Evolutionary conservation across 2,888 invertebrate genomes (phyloP).

Genomic region (Ichneumoninae sp.): DNA sequence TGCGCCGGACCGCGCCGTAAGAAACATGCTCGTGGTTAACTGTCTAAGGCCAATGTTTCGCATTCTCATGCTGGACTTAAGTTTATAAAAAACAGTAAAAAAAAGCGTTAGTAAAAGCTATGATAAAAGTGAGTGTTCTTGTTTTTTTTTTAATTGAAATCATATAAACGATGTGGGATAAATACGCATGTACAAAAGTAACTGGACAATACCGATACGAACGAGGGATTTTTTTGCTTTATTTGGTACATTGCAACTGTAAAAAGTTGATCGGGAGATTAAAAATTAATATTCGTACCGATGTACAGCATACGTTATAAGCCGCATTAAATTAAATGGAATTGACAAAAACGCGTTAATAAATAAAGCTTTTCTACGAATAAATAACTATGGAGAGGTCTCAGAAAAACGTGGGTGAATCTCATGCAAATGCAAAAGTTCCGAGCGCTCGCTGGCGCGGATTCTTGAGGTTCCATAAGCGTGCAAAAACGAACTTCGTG

Average conservation of each 20-base stretch:
- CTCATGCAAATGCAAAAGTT: constrained; percentile 55
- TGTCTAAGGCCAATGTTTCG: constrained; percentile 7
- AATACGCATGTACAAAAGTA: constrained; percentile 47
- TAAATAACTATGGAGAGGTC: constrained; percentile 46
- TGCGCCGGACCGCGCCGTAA: constrained; percentile 38
- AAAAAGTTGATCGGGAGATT: neutral
- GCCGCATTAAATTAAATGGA: constrained; percentile 12
- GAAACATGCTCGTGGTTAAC: neutral
- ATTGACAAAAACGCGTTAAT: constrained; percentile 35
- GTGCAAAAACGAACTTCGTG: constrained; percentile 54
- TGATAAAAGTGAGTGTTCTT: constrained; percentile 43
- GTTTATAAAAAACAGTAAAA: constrained; percentile 42
- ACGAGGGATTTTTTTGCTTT: neutral
- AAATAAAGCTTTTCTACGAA: constrained; percentile 48
- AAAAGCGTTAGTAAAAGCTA: constrained; percentile 62
- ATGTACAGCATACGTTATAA: constrained; percentile 4
- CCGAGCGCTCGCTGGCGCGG: constrained; percentile 21
- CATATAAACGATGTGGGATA: constrained; percentile 36
- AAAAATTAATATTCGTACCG: constrained; percentile 1
- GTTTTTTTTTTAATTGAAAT: constrained; percentile 35
- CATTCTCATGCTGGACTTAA: constrained; percentile 36
- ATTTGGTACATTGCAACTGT: constrained; percentile 37
- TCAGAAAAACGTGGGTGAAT: constrained; percentile 53
- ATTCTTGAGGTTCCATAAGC: constrained; percentile 60
- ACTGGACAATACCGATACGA: constrained; percentile 9